These are phyloP conservation scores for Microplitis mediator DNA, from an alignment of 1,140 invertebrate genomes.

Conservation along the genomic window DNA sequence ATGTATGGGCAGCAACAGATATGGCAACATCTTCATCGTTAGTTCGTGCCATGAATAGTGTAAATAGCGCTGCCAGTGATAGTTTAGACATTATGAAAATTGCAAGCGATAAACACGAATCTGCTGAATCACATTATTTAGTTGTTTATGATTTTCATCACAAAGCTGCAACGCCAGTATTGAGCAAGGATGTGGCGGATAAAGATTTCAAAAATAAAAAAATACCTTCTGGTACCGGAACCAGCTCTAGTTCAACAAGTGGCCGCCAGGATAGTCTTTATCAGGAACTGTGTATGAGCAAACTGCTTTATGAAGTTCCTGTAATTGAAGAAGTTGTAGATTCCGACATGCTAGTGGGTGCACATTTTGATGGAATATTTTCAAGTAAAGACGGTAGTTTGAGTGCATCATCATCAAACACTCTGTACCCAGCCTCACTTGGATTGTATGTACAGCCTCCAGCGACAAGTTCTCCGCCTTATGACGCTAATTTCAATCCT, in stretches of 20 bases:
- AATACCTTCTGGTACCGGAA: slow-evolving; percentile 57
- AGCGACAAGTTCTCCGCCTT: slow-evolving; percentile 16
- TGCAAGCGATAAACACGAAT: slow-evolving; percentile 45
- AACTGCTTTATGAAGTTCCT: slow-evolving; percentile 58
- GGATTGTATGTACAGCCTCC: slow-evolving; percentile 41
- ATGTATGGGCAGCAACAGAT: slow-evolving; percentile 57
- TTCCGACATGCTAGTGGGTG: slow-evolving; percentile 48
- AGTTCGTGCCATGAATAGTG: slow-evolving; percentile 68
- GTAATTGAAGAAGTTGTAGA: slow-evolving; percentile 60
- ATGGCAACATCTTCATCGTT: slow-evolving; percentile 59
- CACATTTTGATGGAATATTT: slow-evolving; percentile 51
- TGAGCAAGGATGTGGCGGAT: slow-evolving; percentile 45
- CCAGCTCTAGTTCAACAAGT: slow-evolving; percentile 57
- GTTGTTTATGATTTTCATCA: slow-evolving; percentile 68
- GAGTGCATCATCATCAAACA: slow-evolving; percentile 54
- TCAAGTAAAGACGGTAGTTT: slow-evolving; percentile 37
- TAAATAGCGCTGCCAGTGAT: slow-evolving; percentile 65
- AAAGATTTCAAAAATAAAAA: slow-evolving; percentile 58
- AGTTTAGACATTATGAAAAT: slow-evolving; percentile 61
- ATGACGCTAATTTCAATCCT: slow-evolving; percentile 53
- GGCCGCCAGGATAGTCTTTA: slow-evolving; percentile 55
- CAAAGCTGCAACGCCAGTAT: slow-evolving; percentile 42
- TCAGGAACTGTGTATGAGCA: slow-evolving; percentile 57
- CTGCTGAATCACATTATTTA: slow-evolving; percentile 58
- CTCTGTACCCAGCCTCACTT: slow-evolving; percentile 47